Evolutionary conservation across 1,140 invertebrate species (phyloP).

Genomic region (Stegodyphus dumicola): DNA sequence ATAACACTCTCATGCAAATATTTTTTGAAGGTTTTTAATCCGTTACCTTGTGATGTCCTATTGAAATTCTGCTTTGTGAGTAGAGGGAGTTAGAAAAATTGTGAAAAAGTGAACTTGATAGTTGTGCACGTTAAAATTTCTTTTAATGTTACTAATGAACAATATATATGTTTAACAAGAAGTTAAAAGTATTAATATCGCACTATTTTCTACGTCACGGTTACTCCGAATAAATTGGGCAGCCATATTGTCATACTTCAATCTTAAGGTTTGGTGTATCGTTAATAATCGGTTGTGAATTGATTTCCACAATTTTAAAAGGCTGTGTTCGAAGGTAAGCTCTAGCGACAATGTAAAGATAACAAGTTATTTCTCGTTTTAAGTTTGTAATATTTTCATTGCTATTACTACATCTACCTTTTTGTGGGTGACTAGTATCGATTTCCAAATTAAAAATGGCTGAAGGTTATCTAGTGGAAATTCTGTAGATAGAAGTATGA

Average conservation of each 20-base stretch:
- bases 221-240: constrained; percentile 34
- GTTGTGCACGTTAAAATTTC: background rate
- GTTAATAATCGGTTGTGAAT: background rate
- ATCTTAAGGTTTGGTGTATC: background rate
- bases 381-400: too few relatives aligned
- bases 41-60: constrained; percentile 55
- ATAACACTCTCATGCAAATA: constrained; percentile 36
- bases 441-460: constrained; percentile 19
- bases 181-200: background rate
- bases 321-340: too few relatives aligned
- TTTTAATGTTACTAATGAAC: background rate
- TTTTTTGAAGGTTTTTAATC: constrained; percentile 58
- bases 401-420: too few relatives aligned
- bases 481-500: background rate
- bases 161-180: background rate
- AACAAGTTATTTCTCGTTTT: too few relatives aligned
- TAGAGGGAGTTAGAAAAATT: constrained; percentile 6
- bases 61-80: constrained; percentile 12
- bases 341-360: too few relatives aligned
- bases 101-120: background rate
- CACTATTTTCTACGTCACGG: constrained; percentile 43
- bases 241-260: constrained; percentile 43
- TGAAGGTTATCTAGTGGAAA: constrained; percentile 17
- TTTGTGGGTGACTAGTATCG: background rate
- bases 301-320: too few relatives aligned